Evolutionary conservation across 92 coral and sea anemone species (phyloP), one percentile per base, ranked within the genome.

Genomic region (Diadumene lineata): DNA sequence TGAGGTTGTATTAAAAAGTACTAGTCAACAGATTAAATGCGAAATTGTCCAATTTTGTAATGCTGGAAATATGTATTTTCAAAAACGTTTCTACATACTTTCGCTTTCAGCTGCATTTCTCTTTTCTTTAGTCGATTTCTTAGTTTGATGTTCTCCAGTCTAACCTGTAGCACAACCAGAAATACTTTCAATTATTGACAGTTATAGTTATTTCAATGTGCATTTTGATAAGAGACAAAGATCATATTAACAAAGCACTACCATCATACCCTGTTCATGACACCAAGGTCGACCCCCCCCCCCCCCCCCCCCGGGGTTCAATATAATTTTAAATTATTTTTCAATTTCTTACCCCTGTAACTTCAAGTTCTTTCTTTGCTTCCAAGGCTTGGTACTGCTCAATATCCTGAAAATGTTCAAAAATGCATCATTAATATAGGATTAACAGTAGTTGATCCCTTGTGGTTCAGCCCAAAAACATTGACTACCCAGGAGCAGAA

Each of bases 101-200:
- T 96, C 10, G 99, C 99, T 71, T 96, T 96, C 43, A 96, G 71
- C 66, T 96, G 99, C 93, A 96, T 96, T 79, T 96, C 99, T 77
- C 99, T 84, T 77, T 96, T 96, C 76, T 92, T 96, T 28, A 96
- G 71, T 58, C 99, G 72, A 87, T 96, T 96, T 73, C 93, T 92
- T 16, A 96, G 84, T 68, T 96, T 96, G 69, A 96, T 96, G 63
- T 96, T 96, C 28, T 96, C 99, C 64, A 96, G 80, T 19, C 99
- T 96, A 74, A 96, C 99, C 93, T 91, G 29, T 32, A 83, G n/a
- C n/a, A n/a, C n/a, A n/a, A n/a, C n/a, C n/a, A n/a, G 24, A 24
- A 27, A 16, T 53, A 53, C 48, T 4, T n/a, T n/a, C n/a, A n/a
- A n/a, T n/a, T n/a, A n/a, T n/a, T n/a, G n/a, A n/a, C n/a, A n/a